Evolutionary conservation across 2,888 invertebrate genomes (phyloP).

Genomic region (Pedicia rivosa): DNA sequence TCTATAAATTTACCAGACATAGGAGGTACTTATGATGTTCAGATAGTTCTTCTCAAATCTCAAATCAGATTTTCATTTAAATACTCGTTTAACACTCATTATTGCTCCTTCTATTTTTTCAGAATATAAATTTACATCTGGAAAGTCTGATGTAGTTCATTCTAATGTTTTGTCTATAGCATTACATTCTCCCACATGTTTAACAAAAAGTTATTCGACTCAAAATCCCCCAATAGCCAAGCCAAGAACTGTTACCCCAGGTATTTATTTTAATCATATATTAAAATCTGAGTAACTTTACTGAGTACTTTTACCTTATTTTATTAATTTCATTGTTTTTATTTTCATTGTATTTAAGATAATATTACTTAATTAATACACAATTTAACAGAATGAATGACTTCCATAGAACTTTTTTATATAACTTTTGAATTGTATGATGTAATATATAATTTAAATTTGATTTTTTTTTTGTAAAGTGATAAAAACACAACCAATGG

Average conservation of each 20-base stretch:
- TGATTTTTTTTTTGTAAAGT: too few relatives aligned
- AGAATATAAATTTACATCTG: conserved; percentile 15
- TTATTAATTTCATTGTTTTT: neutral
- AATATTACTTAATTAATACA: too few relatives aligned
- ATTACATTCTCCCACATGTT: conserved; percentile 15
- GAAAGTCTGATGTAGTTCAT: conserved; percentile 14
- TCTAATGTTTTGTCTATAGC: conserved; percentile 30
- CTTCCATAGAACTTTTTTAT: too few relatives aligned
- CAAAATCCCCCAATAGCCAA: conserved; percentile 23
- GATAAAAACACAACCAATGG: neutral
- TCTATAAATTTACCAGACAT: neutral
- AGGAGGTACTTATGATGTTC: neutral
- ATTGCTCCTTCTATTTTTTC: conserved; percentile 5
- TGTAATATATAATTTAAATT: too few relatives aligned
- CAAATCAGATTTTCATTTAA: neutral
- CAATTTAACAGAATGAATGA: too few relatives aligned
- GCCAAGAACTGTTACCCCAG: conserved; percentile 19
- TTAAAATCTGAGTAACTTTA: neutral
- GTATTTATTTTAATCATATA: conserved; percentile 6
- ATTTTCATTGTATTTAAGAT: too few relatives aligned
- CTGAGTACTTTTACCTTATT: neutral
- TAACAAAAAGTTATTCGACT: conserved; percentile 5
- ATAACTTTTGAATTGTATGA: too few relatives aligned
- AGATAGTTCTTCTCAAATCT: conserved; percentile 6
- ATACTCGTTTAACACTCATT: neutral